phyloP scores from a whole-genome alignment of 2,113 vertebrate species.

The Heloderma charlesbogerti region DNA sequence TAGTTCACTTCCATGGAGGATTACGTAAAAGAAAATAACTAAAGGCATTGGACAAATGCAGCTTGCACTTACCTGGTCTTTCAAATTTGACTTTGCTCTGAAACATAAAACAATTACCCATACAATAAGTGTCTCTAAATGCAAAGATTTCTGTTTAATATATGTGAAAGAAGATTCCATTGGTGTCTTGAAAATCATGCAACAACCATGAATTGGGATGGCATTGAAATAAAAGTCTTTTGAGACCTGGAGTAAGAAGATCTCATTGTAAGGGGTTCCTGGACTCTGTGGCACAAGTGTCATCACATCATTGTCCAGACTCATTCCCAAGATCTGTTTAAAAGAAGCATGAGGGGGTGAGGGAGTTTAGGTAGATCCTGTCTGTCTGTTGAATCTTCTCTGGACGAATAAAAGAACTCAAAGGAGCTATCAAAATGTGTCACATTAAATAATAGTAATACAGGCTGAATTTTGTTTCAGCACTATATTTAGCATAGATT shows the following conservation, averaged over 20 bases:
- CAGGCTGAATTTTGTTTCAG: conserved; percentile 30
- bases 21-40: background rate
- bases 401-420: background rate
- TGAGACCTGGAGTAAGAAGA: background rate
- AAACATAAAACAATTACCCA: background rate
- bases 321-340: background rate
- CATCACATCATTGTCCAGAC: background rate
- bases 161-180: background rate
- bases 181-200: background rate
- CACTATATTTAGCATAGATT: conserved; percentile 24
- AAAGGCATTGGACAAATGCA: background rate
- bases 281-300: background rate
- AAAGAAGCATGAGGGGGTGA: background rate
- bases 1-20: background rate
- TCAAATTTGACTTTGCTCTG: background rate
- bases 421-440: background rate
- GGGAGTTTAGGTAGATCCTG: background rate
- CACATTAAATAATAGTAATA: background rate
- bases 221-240: background rate
- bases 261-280: background rate
- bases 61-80: background rate
- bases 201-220: background rate
- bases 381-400: background rate
- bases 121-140: background rate
- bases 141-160: background rate